These are phyloP conservation scores for Spatula versicolor DNA, from an alignment of 2,797 vertebrate species.

Conservation along the genomic window DNA sequence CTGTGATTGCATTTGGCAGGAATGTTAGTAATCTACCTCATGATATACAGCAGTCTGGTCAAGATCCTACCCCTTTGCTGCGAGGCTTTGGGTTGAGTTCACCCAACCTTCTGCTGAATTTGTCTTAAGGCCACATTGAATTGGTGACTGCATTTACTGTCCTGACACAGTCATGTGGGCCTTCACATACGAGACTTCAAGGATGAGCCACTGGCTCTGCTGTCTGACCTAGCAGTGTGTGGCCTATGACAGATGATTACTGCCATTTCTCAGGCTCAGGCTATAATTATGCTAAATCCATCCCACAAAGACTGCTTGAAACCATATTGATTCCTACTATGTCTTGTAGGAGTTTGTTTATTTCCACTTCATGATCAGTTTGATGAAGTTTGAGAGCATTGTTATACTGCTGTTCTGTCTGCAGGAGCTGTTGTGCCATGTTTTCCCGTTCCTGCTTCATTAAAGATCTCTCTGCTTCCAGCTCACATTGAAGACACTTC, in stretches of 20 bases:
- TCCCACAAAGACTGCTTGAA: background rate
- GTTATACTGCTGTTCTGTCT: constrained; percentile 45
- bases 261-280: background rate
- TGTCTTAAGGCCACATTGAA: background rate
- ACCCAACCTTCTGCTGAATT: background rate
- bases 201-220: background rate
- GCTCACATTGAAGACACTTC: constrained; percentile 80
- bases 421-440: constrained; percentile 61
- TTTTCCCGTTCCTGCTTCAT: constrained; percentile 69
- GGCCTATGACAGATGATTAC: background rate
- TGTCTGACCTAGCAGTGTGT: background rate
- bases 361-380: constrained; percentile 68
- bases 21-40: too few species aligned
- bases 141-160: background rate
- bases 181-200: background rate
- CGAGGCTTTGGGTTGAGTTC: background rate
- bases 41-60: rapidly evolving
- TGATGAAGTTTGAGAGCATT: constrained; percentile 31
- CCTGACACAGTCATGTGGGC: background rate
- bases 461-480: constrained; percentile 73
- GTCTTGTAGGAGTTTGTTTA: constrained; percentile 64
- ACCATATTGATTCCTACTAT: constrained; percentile 42
- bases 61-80: background rate
- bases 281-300: background rate
- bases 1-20: background rate